Conservation (phyloP, 2,888 invertebrate species). For the Sturmia bella region DNA sequence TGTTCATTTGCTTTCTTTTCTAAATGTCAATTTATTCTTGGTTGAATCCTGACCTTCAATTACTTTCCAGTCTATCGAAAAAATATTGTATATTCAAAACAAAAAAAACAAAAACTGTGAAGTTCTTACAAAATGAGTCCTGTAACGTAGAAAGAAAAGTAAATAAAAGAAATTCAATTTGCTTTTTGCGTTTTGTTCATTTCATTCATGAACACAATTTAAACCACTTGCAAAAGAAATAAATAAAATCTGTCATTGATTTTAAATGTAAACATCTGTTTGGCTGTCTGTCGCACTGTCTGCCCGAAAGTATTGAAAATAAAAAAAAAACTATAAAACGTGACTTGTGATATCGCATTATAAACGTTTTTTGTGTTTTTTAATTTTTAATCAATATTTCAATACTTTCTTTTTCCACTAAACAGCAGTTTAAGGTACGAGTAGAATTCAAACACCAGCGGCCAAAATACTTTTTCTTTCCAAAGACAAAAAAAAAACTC, state of each 20-base stretch:
- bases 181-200: slow-evolving; percentile 13
- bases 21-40: no score
- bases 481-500: neutral
- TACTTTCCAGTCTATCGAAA: no score
- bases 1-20: no score
- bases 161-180: no score
- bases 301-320: slow-evolving; percentile 14
- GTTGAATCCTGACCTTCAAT: no score
- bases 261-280: slow-evolving; percentile 22
- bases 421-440: neutral
- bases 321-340: slow-evolving; percentile 52
- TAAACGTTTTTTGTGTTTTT: neutral
- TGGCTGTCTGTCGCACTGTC: slow-evolving; percentile 1
- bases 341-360: slow-evolving; percentile 50
- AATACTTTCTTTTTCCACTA: slow-evolving; percentile 50
- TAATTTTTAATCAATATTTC: slow-evolving; percentile 7
- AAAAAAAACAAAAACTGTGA: no score
- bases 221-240: slow-evolving; percentile 7
- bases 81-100: no score
- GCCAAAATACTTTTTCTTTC: neutral
- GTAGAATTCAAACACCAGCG: slow-evolving; percentile 27
- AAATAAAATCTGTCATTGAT: slow-evolving; percentile 53
- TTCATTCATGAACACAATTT: slow-evolving; percentile 45
- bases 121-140: no score
- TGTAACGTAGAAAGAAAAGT: no score